Base-by-base conservation (phyloP, 2,888 invertebrate species). In the Chelonus formosanus region DNA sequence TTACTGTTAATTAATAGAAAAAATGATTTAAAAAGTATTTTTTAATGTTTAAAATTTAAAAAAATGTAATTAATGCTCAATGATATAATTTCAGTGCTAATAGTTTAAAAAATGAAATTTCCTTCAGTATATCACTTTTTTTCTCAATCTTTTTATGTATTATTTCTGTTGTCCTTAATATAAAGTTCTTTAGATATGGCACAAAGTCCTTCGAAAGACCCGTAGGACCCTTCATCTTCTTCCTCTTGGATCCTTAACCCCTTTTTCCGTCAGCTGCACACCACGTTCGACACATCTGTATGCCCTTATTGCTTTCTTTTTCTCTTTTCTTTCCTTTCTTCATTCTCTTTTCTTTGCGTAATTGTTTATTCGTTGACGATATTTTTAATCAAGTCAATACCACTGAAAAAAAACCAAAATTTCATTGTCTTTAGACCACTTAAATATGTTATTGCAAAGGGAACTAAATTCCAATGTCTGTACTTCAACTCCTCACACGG, bases 261-360 rank as follows among this genome's bases (percentile, higher is more conserved):
- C 80, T 80, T 82, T 80, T 79, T 75, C 64, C 75, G 81, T 82
- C 82, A 83, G 83, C 83, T 83, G 83, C 81, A 72, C 68, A 71
- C 71, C 73, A 73, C 74, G 73, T 75, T 77, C 73, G 78, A 80
- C 81, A 81, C 80, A 81, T 81, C 81, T 80, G 6, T 6, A 75
- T 74, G 75, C 73, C 60, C 62, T 55, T 55, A 34, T 34, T 52
- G 8, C 32, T 32, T 31, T 32, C 8, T 52, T 10, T 40, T 40
- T 6, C 53, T 34, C 53, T 34, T 53, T 53, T 81, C 79, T 79
- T 71, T 65, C 71, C 73, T 71, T 70, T 6, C 48, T 59, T 57
- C 69, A 62, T 69, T 65, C 65, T 68, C 57, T 63, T 5, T 10
- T 34, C 35, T 60, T 32, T 34, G 7, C 40, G 35, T 60, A 47